Percentiles rank a stretch among this genome's conserved stretches.
These are phyloP conservation scores for Spatulosminthurus flaviceps DNA, from an alignment of 2,888 invertebrate genomes.

Conservation along the genomic window DNA sequence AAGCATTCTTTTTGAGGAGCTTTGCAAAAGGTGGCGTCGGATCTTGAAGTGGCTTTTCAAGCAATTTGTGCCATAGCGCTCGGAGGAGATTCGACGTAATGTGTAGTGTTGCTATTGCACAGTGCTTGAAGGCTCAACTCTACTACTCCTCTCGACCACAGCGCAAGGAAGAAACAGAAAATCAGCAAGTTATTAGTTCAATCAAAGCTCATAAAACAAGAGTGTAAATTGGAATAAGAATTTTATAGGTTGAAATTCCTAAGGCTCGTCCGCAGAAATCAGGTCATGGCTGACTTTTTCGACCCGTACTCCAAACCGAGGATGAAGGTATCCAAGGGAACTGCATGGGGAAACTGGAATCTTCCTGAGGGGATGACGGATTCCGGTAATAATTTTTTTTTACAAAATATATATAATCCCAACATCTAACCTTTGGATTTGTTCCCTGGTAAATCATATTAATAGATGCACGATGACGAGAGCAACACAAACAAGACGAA, in stretches of 20 bases:
- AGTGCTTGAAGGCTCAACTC: not conserved
- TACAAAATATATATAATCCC: not conserved
- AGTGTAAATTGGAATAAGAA: conserved; percentile 20
- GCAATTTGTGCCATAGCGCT: not conserved
- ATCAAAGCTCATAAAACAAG: not conserved
- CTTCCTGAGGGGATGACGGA: conserved; percentile 55
- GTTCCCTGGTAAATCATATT: not conserved
- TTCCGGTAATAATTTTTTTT: conserved; percentile 48
- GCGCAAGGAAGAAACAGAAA: conserved; percentile 20
- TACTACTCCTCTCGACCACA: conserved; percentile 7
- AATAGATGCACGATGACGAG: conserved; percentile 11
- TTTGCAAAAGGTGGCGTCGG: conserved; percentile 22
- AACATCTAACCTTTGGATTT: not conserved
- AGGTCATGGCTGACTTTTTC: conserved; percentile 46
- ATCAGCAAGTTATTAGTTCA: not conserved
- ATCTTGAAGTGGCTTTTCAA: not conserved
- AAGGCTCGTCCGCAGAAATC: not conserved
- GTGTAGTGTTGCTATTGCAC: not conserved
- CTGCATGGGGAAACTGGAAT: conserved; percentile 58
- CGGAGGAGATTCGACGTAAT: conserved; percentile 22
- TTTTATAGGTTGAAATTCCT: not conserved
- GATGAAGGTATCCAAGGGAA: conserved; percentile 40
- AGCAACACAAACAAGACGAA: not conserved
- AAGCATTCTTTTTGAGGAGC: conserved; percentile 10
- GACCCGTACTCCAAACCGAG: conserved; percentile 19